Percentiles rank a stretch among this genome's conserved stretches.
phyloP scores from a whole-genome alignment of 2,113 vertebrate genomes.

The Carollia perspicillata region DNA sequence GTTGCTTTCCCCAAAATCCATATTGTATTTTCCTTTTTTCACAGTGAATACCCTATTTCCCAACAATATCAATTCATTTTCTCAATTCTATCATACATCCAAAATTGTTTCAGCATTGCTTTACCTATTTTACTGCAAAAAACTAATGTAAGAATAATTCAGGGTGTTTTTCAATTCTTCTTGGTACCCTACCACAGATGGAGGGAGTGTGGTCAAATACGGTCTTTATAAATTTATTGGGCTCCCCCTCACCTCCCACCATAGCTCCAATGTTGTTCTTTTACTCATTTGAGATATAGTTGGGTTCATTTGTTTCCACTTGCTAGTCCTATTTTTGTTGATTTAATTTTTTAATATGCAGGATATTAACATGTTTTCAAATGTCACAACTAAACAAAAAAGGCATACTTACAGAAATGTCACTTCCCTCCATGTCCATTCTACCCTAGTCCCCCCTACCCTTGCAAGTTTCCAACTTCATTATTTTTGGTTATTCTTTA shows the following conservation, averaged over 20 bases:
- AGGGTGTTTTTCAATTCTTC: not conserved
- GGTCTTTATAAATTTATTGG: not conserved
- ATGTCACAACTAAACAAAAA: not conserved
- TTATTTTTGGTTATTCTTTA: not conserved
- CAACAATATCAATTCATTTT: not conserved
- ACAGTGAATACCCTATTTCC: not conserved
- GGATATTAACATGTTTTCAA: not conserved
- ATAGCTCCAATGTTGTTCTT: not conserved
- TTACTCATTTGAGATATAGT: not conserved
- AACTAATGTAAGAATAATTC: not conserved
- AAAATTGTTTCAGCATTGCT: constrained; percentile 25
- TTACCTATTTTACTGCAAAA: not conserved
- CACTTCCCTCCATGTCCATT: not conserved
- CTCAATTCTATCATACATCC: not conserved
- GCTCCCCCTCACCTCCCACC: not conserved
- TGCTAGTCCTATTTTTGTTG: not conserved
- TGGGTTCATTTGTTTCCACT: not conserved
- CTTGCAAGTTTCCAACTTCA: not conserved
- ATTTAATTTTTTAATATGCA: not conserved
- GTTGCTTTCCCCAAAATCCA: not conserved
- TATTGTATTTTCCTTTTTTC: not conserved
- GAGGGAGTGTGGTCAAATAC: not conserved
- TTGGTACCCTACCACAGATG: not conserved
- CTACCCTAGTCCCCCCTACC: not conserved
- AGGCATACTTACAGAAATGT: not conserved